A percentile compares a stretch with the other conserved stretches of the same genome.
Evolutionary conservation across 2,113 vertebrate genomes (phyloP).

Genomic region (Casuarius casuarius): DNA sequence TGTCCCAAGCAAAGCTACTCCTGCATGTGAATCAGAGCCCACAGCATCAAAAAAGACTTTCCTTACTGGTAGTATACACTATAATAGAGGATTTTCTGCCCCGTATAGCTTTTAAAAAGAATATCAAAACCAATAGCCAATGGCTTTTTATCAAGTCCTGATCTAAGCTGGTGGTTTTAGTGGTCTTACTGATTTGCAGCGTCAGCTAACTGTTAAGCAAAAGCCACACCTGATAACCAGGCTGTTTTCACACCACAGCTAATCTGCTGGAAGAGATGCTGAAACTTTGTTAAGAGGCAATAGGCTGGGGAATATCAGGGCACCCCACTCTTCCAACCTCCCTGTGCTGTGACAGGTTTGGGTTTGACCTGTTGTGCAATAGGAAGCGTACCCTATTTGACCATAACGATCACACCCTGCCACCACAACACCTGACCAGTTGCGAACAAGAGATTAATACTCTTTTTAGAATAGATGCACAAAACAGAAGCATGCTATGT

Average conservation of each 20-base stretch:
- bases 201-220: not conserved
- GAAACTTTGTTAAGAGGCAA: not conserved
- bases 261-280: not conserved
- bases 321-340: not conserved
- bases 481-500: not conserved
- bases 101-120: not conserved
- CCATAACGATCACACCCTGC: rapidly evolving
- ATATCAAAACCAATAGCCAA: not conserved
- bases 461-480: not conserved
- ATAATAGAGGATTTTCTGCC: not conserved
- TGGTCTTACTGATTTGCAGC: not conserved
- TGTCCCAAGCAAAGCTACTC: not conserved
- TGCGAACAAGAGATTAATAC: not conserved
- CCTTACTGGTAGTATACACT: not conserved
- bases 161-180: slow-evolving; percentile 17
- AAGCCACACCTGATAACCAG: not conserved
- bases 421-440: not conserved
- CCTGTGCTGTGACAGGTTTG: not conserved
- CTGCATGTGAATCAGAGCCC: not conserved
- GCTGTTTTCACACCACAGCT: not conserved
- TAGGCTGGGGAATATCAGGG: not conserved
- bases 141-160: slow-evolving; percentile 22
- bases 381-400: not conserved
- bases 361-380: not conserved
- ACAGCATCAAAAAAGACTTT: not conserved